Percentiles rank a stretch among this genome's conserved stretches.
These are phyloP conservation scores for Brachionus rotundiformis DNA, from an alignment of 1,140 invertebrate species.

Conservation along the genomic window DNA sequence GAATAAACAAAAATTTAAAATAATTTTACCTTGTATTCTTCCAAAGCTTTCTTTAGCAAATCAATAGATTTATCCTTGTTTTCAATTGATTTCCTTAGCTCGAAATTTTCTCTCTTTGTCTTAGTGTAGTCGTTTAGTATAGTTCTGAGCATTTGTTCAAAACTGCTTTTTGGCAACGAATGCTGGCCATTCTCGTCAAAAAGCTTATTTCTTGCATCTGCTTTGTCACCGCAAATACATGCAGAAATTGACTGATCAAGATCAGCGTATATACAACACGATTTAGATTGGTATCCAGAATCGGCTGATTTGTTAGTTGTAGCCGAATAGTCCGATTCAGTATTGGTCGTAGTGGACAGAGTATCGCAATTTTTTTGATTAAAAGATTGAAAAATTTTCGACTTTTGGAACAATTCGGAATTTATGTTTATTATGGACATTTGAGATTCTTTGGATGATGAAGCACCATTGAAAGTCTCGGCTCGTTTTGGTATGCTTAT, in stretches of 20 bases:
- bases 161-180: background rate
- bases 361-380: background rate
- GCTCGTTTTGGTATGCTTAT: constrained; percentile 45
- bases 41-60: constrained; percentile 14
- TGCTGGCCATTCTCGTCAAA: background rate
- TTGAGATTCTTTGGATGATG: constrained; percentile 47
- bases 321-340: constrained; percentile 44
- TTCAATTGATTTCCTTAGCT: constrained; percentile 21
- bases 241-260: background rate
- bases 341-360: background rate
- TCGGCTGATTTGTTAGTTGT: constrained; percentile 18
- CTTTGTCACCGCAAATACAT: constrained; percentile 7
- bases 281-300: constrained; percentile 42
- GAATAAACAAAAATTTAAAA: background rate
- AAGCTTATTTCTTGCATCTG: background rate
- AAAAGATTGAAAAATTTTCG: constrained; percentile 19
- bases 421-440: constrained; percentile 46
- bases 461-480: constrained; percentile 50
- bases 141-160: constrained; percentile 25
- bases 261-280: constrained; percentile 44
- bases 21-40: constrained; percentile 14
- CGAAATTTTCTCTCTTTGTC: constrained; percentile 17
- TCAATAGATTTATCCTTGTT: constrained; percentile 43
- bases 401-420: constrained; percentile 40
- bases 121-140: constrained; percentile 30